Conservation (phyloP, 2,113 vertebrate species). For the Myrmecophaga tridactyla region DNA sequence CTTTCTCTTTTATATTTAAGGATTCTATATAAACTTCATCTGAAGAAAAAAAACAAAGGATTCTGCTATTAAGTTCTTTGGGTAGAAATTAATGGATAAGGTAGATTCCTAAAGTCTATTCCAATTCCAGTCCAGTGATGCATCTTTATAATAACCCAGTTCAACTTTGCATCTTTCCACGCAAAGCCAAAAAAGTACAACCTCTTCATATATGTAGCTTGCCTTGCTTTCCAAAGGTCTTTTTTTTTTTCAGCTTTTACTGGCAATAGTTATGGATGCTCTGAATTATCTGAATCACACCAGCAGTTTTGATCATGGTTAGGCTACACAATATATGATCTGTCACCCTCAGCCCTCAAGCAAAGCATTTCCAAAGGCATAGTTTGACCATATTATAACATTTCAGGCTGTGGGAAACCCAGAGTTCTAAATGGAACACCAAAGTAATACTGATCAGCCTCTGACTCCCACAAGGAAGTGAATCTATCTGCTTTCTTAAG, state of each 20-base stretch:
- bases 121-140: background rate
- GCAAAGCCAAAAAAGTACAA: background rate
- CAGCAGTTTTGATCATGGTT: background rate
- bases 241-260: background rate
- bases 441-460: background rate
- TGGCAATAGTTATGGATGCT: background rate
- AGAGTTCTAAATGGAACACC: background rate
- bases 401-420: background rate
- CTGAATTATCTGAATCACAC: conserved; percentile 15
- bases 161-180: background rate
- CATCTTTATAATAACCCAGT: background rate
- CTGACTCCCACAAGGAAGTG: background rate
- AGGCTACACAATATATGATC: background rate
- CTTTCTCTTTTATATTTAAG: conserved; percentile 35
- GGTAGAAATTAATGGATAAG: background rate
- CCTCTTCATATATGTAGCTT: background rate
- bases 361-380: background rate
- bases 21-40: conserved; percentile 22
- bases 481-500: background rate
- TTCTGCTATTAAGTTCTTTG: background rate
- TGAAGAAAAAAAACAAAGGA: background rate
- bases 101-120: conserved; percentile 9
- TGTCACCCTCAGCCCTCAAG: background rate
- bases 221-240: background rate
- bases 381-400: background rate